A percentile compares a stretch with the other conserved stretches of the same genome.
phyloP scores from a whole-genome alignment of 1,140 invertebrate genomes.

The Drosophila littoralis region DNA sequence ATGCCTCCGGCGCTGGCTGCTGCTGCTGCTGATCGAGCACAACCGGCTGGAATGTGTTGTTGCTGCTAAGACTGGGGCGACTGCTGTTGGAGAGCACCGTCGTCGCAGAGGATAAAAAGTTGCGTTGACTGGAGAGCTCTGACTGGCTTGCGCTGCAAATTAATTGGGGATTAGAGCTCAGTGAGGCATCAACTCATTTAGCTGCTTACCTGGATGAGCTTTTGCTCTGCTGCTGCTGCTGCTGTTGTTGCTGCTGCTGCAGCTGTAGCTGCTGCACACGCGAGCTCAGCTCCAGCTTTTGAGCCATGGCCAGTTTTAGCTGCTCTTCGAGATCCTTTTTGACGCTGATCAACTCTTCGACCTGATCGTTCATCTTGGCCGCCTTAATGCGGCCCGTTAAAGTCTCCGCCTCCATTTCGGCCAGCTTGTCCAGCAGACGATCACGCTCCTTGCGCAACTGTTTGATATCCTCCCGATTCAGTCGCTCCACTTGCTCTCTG shows the following conservation, averaged over 20 bases:
- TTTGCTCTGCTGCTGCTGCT: conserved; percentile 74
- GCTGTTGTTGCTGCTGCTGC: conserved; percentile 60
- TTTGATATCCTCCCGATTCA: conserved; percentile 84
- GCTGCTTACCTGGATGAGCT: conserved; percentile 72
- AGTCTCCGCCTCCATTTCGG: conserved; percentile 90
- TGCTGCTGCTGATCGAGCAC: conserved; percentile 61
- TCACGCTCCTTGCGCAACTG: conserved; percentile 89
- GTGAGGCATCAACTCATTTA: too few species aligned
- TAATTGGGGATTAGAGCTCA: background rate
- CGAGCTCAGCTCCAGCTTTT: conserved; percentile 85
- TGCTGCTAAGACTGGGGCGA: conserved; percentile 52
- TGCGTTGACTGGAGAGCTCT: conserved; percentile 81
- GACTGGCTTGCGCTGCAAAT: conserved; percentile 70
- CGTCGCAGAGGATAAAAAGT: conserved; percentile 80
- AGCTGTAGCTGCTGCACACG: conserved; percentile 75
- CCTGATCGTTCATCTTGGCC: conserved; percentile 86
- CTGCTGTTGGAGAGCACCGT: conserved; percentile 80
- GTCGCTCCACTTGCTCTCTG: conserved; percentile 76
- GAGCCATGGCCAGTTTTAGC: conserved; percentile 86
- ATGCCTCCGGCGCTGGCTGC: conserved; percentile 64
- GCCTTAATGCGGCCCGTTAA: conserved; percentile 87
- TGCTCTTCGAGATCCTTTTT: conserved; percentile 88
- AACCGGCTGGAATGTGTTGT: conserved; percentile 82
- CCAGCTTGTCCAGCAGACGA: conserved; percentile 88
- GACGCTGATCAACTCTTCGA: conserved; percentile 86